Percentiles rank a stretch among this genome's conserved stretches.
These are phyloP conservation scores for Branchinecta lindahli DNA, from an alignment of 1,140 invertebrate genomes.

Conservation along the genomic window DNA sequence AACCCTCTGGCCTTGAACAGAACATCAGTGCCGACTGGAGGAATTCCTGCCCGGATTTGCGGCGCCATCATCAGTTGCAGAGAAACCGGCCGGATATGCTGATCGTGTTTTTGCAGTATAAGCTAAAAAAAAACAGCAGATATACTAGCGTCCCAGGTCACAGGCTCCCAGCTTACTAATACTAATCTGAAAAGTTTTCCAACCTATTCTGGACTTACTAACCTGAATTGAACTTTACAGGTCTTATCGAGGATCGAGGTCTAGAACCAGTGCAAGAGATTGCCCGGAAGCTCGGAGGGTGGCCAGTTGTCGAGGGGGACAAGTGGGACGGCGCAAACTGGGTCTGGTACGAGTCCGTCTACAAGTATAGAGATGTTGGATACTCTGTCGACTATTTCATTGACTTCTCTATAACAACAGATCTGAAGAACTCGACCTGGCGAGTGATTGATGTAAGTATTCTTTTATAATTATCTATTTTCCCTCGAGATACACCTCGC, in stretches of 20 bases:
- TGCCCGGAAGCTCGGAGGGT: conserved; percentile 62
- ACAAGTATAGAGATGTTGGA: conserved; percentile 56
- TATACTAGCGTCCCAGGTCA: too few species aligned
- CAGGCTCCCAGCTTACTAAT: too few species aligned
- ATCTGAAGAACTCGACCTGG: conserved; percentile 75
- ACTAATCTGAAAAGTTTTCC: too few species aligned
- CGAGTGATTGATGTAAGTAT: conserved; percentile 68
- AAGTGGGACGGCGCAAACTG: conserved; percentile 53
- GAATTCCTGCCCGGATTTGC: too few species aligned
- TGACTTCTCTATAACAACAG: conserved; percentile 75
- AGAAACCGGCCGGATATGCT: too few species aligned
- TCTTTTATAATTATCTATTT: too few species aligned
- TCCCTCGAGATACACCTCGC: too few species aligned
- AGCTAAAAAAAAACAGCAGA: too few species aligned
- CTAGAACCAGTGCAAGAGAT: conserved; percentile 50
- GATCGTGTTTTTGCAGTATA: too few species aligned
- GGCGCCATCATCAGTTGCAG: too few species aligned
- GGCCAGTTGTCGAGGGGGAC: conserved; percentile 67
- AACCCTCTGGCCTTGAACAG: too few species aligned
- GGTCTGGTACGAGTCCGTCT: conserved; percentile 64
- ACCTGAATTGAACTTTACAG: conserved; percentile 31
- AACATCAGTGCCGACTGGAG: too few species aligned
- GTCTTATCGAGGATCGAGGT: conserved; percentile 53
- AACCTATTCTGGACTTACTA: background rate
- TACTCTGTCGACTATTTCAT: conserved; percentile 81